Evolutionary conservation across 2,888 invertebrate species (phyloP).

Genomic region (Lamellibrachia columna): DNA sequence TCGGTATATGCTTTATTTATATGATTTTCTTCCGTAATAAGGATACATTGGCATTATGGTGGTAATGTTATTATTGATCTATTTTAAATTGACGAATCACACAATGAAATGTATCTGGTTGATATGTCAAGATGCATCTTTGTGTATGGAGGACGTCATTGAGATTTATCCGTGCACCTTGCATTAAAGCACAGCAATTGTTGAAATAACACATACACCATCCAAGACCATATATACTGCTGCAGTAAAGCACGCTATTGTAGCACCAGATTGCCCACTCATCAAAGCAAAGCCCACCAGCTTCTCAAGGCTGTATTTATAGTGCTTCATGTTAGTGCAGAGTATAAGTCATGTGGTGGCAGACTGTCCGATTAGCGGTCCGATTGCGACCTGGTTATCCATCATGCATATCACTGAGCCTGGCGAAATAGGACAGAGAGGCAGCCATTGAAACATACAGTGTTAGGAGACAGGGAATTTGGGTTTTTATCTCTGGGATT

Average conservation of each 20-base stretch:
- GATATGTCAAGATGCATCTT: neutral
- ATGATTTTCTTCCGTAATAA: no score
- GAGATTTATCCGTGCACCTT: neutral
- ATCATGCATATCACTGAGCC: neutral
- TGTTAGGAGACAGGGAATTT: neutral
- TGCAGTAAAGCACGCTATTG: neutral
- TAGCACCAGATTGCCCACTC: neutral
- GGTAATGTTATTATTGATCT: no score
- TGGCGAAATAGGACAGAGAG: neutral
- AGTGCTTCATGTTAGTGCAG: neutral
- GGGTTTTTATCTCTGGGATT: neutral
- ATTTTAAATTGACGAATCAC: neutral
- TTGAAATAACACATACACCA: neutral
- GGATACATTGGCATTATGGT: no score
- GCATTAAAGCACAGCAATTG: neutral
- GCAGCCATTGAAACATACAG: neutral
- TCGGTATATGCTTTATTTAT: no score
- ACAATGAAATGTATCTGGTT: neutral
- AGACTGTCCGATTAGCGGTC: neutral
- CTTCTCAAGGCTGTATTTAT: neutral
- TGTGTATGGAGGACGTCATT: neutral
- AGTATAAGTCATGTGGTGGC: neutral
- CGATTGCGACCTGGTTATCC: neutral
- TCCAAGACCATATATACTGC: neutral
- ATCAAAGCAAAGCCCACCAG: neutral